Conservation (phyloP, 2,888 invertebrate species). For the Thera britannica region DNA sequence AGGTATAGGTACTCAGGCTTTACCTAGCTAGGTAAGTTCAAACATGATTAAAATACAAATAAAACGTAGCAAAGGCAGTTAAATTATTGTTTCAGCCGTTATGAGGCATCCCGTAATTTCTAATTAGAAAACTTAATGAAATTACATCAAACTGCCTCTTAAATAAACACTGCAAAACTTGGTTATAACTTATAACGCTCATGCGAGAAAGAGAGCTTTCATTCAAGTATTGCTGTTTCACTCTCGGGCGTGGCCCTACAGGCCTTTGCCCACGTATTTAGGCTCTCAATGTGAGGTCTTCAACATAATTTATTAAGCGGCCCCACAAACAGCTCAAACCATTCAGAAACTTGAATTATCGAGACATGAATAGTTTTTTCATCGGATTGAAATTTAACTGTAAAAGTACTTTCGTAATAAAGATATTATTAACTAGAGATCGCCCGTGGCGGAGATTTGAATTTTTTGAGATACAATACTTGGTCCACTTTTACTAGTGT, state of each 20-base stretch:
- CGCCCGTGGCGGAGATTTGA: not conserved
- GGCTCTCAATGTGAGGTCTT: slow-evolving; percentile 78
- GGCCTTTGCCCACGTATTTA: slow-evolving; percentile 72
- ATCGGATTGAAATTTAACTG: slow-evolving; percentile 52
- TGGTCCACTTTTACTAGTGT: not conserved
- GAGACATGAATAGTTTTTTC: slow-evolving; percentile 48
- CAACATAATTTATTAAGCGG: slow-evolving; percentile 76
- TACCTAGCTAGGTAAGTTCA: not conserved
- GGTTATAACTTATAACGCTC: slow-evolving; percentile 29
- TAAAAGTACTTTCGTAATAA: slow-evolving; percentile 61
- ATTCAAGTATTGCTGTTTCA: slow-evolving; percentile 44
- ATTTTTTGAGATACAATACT: not conserved
- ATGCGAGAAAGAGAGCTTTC: slow-evolving; percentile 40
- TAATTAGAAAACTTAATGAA: slow-evolving; percentile 41
- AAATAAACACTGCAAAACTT: slow-evolving; percentile 31
- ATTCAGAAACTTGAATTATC: slow-evolving; percentile 69
- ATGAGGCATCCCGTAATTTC: not conserved
- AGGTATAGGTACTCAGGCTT: too few species aligned
- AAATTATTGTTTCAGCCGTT: not conserved
- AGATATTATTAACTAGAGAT: slow-evolving; percentile 52
- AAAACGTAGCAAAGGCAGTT: not conserved
- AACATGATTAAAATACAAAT: not conserved
- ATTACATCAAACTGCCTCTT: slow-evolving; percentile 31
- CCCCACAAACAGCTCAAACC: slow-evolving; percentile 73
- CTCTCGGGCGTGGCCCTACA: slow-evolving; percentile 70